Percentiles rank a stretch among this genome's conserved stretches.
phyloP scores from a whole-genome alignment of 92 coral and sea anemone species.

The Epizoanthus fatuus region DNA sequence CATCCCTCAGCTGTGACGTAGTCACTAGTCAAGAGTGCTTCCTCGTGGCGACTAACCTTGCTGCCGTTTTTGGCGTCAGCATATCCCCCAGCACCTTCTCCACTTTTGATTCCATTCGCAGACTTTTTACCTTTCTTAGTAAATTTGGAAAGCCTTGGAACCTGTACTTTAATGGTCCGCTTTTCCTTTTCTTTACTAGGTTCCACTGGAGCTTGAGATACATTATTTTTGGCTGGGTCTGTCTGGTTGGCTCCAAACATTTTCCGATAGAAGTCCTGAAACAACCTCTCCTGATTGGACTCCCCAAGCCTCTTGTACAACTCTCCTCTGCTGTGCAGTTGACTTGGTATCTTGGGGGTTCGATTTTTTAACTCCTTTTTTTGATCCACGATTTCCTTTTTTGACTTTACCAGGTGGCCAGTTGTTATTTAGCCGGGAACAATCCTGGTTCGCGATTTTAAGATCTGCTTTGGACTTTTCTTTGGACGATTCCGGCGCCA shows the following conservation, averaged over 20 bases:
- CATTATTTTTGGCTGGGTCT: neutral
- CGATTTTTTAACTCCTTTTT: neutral
- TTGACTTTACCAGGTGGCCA: neutral
- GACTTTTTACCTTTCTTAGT: neutral
- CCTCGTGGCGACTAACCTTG: neutral
- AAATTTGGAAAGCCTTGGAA: neutral
- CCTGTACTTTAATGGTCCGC: neutral
- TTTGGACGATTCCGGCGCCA: too few species aligned
- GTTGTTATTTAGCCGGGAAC: too few species aligned
- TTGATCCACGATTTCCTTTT: neutral
- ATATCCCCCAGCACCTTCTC: neutral
- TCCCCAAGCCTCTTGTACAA: slow-evolving; percentile 16
- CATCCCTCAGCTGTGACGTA: neutral
- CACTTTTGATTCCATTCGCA: neutral
- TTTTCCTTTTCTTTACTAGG: neutral
- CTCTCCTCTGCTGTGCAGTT: neutral
- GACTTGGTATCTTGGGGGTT: neutral
- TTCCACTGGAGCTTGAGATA: neutral
- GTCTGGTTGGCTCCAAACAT: neutral
- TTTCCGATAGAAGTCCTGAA: neutral
- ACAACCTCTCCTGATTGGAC: neutral
- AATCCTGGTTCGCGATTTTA: too few species aligned
- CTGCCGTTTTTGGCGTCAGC: neutral
- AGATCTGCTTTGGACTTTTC: too few species aligned
- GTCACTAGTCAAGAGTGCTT: neutral